Evolutionary conservation across 2,888 invertebrate species (phyloP).

Genomic region (Dryomyza anilis): DNA sequence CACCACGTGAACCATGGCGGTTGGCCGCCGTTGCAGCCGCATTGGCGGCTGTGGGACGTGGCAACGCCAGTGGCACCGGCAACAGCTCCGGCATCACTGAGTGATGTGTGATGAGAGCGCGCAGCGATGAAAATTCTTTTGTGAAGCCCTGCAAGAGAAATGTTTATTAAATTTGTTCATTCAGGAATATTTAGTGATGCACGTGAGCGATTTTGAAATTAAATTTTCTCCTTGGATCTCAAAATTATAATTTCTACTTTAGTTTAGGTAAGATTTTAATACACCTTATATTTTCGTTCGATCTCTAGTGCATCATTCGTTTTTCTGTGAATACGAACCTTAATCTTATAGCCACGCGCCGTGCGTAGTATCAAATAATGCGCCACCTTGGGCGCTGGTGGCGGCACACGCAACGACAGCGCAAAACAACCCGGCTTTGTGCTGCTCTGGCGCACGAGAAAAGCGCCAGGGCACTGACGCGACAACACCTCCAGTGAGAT

Average conservation of each 20-base stretch:
- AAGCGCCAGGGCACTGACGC: slow-evolving; percentile 90
- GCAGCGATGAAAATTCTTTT: slow-evolving; percentile 91
- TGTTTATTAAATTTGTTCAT: background rate
- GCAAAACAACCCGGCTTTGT: slow-evolving; percentile 94
- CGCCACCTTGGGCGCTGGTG: slow-evolving; percentile 78
- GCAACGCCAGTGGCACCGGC: slow-evolving; percentile 87
- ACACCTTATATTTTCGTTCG: too few relatives aligned
- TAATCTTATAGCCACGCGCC: slow-evolving; percentile 88
- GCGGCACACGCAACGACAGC: slow-evolving; percentile 90
- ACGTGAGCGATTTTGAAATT: too few relatives aligned
- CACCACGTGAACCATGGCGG: slow-evolving; percentile 32
- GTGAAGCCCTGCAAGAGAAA: slow-evolving; percentile 81
- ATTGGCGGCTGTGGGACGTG: slow-evolving; percentile 63
- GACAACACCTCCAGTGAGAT: slow-evolving; percentile 90
- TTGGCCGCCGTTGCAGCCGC: slow-evolving; percentile 27
- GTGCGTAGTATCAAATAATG: slow-evolving; percentile 93
- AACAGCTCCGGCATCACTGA: slow-evolving; percentile 97
- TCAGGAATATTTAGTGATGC: background rate
- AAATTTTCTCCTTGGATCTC: too few relatives aligned
- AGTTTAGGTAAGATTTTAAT: too few relatives aligned
- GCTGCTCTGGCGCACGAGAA: slow-evolving; percentile 93
- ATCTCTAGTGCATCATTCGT: too few relatives aligned
- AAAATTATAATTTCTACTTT: too few relatives aligned
- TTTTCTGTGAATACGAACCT: too few relatives aligned
- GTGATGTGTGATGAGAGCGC: slow-evolving; percentile 94